Evolutionary conservation across 2,797 vertebrate genomes (phyloP).

Genomic region (Scomberomorus guttatus): DNA sequence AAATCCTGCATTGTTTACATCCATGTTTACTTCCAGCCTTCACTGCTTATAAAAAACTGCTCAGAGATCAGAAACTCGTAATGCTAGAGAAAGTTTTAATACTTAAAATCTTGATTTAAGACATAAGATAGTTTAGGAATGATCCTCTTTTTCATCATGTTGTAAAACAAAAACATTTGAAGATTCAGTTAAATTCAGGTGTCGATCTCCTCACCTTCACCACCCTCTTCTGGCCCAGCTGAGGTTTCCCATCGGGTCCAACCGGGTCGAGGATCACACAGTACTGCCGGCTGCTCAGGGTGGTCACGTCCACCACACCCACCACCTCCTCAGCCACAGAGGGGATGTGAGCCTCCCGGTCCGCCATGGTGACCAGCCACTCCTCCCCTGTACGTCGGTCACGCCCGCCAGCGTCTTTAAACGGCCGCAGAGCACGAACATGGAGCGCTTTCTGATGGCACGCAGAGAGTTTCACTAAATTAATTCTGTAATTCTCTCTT

Average conservation of each 20-base stretch:
- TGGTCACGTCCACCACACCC: slow-evolving; percentile 89
- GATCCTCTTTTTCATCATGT: too few relatives aligned
- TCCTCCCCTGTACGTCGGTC: slow-evolving; percentile 91
- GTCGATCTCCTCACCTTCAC: slow-evolving; percentile 86
- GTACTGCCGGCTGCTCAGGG: slow-evolving; percentile 89
- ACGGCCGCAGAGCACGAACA: slow-evolving; percentile 88
- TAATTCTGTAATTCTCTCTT: too few relatives aligned
- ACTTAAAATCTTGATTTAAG: too few relatives aligned
- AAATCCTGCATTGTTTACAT: too few relatives aligned
- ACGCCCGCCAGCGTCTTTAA: slow-evolving; percentile 82
- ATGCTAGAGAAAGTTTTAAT: too few relatives aligned
- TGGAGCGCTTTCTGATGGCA: slow-evolving; percentile 89
- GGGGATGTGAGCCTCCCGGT: slow-evolving; percentile 91
- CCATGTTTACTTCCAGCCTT: too few relatives aligned
- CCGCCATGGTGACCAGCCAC: slow-evolving; percentile 90
- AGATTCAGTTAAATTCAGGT: too few relatives aligned
- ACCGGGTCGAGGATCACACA: slow-evolving; percentile 91
- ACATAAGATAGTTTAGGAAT: too few relatives aligned
- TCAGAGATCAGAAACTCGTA: too few relatives aligned
- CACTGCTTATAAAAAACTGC: too few relatives aligned
- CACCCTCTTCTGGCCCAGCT: slow-evolving; percentile 92
- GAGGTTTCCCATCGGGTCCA: slow-evolving; percentile 88
- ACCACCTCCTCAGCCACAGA: slow-evolving; percentile 92
- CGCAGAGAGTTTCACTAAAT: too few relatives aligned
- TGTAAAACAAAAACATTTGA: too few relatives aligned